These are phyloP conservation scores for Idaea straminata DNA, from an alignment of 2,888 invertebrate genomes.

Conservation along the genomic window DNA sequence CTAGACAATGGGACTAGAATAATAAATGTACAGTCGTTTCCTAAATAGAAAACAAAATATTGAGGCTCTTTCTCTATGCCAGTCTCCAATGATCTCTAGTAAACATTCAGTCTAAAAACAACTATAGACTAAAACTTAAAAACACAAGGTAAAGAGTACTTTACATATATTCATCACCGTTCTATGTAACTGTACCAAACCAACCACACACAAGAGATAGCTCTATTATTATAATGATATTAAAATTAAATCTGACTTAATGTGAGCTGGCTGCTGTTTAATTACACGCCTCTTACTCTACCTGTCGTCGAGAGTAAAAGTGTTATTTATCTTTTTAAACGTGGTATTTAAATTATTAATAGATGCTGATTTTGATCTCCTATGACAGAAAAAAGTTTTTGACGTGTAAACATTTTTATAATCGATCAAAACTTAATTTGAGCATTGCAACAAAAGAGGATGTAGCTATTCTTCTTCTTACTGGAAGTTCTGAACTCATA, in stretches of 20 bases:
- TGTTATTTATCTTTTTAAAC: not conserved
- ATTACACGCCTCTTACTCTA: not conserved
- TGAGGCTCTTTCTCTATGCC: too few species aligned
- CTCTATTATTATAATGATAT: not conserved
- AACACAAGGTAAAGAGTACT: conserved; percentile 34
- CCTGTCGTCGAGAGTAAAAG: not conserved
- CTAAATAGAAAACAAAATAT: too few species aligned
- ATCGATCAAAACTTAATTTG: too few species aligned
- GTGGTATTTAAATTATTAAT: not conserved
- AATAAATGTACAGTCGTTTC: too few species aligned
- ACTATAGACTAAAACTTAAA: not conserved
- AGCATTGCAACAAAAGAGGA: too few species aligned
- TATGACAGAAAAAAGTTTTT: too few species aligned
- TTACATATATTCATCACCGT: conserved; percentile 26
- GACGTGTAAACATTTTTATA: too few species aligned
- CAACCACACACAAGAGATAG: not conserved
- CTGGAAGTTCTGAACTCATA: too few species aligned
- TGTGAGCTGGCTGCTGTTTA: not conserved
- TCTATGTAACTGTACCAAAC: not conserved
- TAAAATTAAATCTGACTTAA: not conserved
- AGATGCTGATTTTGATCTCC: not conserved
- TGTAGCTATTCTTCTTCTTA: too few species aligned
- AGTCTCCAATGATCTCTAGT: not conserved
- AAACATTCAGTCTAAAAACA: not conserved
- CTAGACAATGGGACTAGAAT: too few species aligned